phyloP scores from a whole-genome alignment of 2,113 vertebrate species.

The Boleophthalmus pectinirostris region DNA sequence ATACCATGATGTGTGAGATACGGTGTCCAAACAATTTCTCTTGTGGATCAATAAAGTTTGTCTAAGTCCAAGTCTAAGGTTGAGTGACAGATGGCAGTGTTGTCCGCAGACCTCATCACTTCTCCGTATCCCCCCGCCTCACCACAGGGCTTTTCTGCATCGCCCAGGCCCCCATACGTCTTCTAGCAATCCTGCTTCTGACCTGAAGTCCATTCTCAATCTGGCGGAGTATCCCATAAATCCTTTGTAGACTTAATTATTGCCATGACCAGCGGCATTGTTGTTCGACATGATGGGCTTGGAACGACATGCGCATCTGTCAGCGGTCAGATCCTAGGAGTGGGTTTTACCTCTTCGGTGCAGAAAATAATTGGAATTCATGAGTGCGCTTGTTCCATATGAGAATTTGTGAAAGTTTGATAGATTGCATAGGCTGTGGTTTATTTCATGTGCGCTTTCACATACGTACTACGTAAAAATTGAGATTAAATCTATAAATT shows the following conservation, averaged over 20 bases:
- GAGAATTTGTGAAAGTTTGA: background rate
- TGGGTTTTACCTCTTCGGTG: background rate
- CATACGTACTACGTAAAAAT: too few species aligned
- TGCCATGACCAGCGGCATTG: constrained; percentile 16
- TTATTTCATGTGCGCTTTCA: too few species aligned
- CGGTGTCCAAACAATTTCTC: too few species aligned
- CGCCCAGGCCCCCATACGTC: constrained; percentile 35
- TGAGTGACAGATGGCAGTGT: constrained; percentile 45
- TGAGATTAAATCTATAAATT: background rate
- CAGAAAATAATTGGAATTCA: background rate
- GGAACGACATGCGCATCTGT: background rate
- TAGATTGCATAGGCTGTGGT: background rate
- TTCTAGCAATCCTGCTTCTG: constrained; percentile 31
- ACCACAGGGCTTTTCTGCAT: constrained; percentile 28
- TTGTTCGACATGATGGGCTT: constrained; percentile 10
- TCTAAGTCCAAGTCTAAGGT: background rate
- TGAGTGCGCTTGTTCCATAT: background rate
- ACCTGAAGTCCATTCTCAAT: constrained; percentile 39
- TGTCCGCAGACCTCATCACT: constrained; percentile 23
- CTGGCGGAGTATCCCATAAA: constrained; percentile 12
- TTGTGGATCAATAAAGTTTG: too few species aligned
- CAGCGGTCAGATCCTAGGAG: background rate
- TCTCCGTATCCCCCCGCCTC: constrained; percentile 37
- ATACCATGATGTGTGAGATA: too few species aligned
- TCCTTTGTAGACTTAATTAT: constrained; percentile 21